Conservation (phyloP, 2,797 vertebrate genomes). For the Mionectes olivaceus region DNA sequence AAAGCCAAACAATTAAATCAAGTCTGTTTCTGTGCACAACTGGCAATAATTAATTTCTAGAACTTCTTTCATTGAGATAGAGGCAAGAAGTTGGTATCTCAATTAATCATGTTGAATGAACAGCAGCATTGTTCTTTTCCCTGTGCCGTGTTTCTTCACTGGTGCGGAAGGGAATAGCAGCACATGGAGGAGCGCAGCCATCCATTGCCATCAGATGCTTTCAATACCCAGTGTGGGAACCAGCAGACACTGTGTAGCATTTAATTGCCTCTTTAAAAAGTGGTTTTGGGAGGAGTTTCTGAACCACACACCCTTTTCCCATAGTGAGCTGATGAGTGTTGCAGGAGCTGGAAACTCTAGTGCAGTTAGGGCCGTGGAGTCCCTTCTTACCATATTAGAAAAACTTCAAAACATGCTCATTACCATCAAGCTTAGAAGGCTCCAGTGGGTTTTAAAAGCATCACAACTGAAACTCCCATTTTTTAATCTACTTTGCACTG, state of each 20-base stretch:
- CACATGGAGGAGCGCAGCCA: rapidly evolving
- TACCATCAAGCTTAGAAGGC: not conserved
- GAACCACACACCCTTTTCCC: not conserved
- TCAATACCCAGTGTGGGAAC: not conserved
- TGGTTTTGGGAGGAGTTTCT: not conserved
- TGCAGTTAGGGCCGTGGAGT: not conserved
- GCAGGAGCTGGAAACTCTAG: not conserved
- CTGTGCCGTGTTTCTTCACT: rapidly evolving
- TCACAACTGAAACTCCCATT: not conserved
- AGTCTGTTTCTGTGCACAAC: not conserved
- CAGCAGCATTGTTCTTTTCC: not conserved
- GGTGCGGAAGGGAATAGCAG: not conserved
- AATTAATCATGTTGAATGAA: not conserved
- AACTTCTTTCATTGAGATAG: not conserved
- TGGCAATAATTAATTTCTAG: not conserved
- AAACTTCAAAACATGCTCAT: not conserved
- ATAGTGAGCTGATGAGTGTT: not conserved
- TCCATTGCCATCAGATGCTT: rapidly evolving
- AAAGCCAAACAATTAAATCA: not conserved
- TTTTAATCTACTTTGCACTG: not conserved
- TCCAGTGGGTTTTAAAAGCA: not conserved
- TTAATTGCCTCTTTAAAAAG: not conserved
- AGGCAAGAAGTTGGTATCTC: not conserved
- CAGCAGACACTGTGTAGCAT: not conserved
- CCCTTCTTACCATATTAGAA: not conserved